These are phyloP conservation scores for Amia ocellicauda DNA, from an alignment of 2,113 vertebrate genomes.

Conservation along the genomic window DNA sequence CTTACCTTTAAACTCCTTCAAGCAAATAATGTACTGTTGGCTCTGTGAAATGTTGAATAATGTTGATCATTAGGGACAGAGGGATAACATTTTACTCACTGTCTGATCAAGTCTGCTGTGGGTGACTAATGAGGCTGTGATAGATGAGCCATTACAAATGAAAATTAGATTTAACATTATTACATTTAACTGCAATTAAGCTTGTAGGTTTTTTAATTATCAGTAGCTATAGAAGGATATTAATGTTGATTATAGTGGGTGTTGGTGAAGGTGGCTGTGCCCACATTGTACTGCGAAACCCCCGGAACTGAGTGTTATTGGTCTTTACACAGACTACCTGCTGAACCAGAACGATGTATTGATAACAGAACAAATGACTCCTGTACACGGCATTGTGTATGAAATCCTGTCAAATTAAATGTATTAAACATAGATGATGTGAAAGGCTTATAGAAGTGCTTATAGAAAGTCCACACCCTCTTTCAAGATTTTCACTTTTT, in stretches of 20 bases:
- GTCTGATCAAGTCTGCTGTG: constrained; percentile 60
- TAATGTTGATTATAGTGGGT: constrained; percentile 61
- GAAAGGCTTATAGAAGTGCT: too few relatives aligned
- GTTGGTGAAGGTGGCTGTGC: constrained; percentile 28
- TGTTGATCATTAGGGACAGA: constrained; percentile 58
- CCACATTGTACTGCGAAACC: constrained; percentile 29
- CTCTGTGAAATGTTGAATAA: constrained; percentile 46
- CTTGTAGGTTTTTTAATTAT: constrained; percentile 62
- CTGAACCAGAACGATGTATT: neutral
- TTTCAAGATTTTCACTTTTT: too few relatives aligned
- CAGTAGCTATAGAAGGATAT: constrained; percentile 60
- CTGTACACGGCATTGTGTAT: too few relatives aligned
- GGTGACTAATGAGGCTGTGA: constrained; percentile 57
- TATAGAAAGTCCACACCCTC: too few relatives aligned
- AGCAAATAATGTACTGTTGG: neutral
- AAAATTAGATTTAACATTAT: constrained; percentile 67
- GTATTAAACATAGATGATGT: too few relatives aligned
- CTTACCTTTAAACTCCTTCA: constrained; percentile 2
- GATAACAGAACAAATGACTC: too few relatives aligned
- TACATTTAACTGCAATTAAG: constrained; percentile 67
- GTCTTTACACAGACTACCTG: neutral
- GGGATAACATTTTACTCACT: constrained; percentile 44
- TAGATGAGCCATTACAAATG: constrained; percentile 55
- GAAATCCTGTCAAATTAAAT: too few relatives aligned
- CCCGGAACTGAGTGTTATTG: neutral